Evolutionary conservation across 2,888 invertebrate species (phyloP).

Genomic region (Onchidella celtica): DNA sequence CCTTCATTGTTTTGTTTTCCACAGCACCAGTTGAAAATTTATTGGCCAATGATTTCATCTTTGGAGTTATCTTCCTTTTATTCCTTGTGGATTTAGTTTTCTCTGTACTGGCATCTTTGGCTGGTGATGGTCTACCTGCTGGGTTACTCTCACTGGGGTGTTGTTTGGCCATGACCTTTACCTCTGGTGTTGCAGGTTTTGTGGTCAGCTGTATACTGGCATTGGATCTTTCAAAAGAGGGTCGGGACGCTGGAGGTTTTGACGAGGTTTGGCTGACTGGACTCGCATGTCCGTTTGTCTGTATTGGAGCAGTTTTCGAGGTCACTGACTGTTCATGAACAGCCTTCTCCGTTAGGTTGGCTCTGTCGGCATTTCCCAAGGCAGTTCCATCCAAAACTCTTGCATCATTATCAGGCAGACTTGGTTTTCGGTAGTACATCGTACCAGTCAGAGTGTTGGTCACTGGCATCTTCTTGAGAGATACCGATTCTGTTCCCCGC

Average conservation of each 20-base stretch:
- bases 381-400: not conserved
- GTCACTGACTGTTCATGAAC: not conserved
- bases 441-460: conserved; percentile 58
- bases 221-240: conserved; percentile 20
- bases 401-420: conserved; percentile 54
- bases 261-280: no score
- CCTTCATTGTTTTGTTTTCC: conserved; percentile 6
- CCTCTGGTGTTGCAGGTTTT: not conserved
- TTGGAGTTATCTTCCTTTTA: not conserved
- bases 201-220: conserved; percentile 1
- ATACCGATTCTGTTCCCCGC: not conserved
- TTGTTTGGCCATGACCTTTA: not conserved
- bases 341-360: conserved; percentile 19
- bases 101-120: no score
- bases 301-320: no score
- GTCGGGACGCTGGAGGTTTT: not conserved
- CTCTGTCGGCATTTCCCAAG: conserved; percentile 31
- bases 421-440: conserved; percentile 67
- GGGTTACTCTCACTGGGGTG: not conserved
- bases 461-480: conserved; percentile 54
- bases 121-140: no score
- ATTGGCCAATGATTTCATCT: not conserved
- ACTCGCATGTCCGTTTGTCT: no score
- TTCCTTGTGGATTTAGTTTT: not conserved
- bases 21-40: not conserved